A percentile compares a stretch with the other conserved stretches of the same genome.
These are phyloP conservation scores for Onychomys arenicola DNA, from an alignment of 2,797 vertebrate species.

Conservation along the genomic window DNA sequence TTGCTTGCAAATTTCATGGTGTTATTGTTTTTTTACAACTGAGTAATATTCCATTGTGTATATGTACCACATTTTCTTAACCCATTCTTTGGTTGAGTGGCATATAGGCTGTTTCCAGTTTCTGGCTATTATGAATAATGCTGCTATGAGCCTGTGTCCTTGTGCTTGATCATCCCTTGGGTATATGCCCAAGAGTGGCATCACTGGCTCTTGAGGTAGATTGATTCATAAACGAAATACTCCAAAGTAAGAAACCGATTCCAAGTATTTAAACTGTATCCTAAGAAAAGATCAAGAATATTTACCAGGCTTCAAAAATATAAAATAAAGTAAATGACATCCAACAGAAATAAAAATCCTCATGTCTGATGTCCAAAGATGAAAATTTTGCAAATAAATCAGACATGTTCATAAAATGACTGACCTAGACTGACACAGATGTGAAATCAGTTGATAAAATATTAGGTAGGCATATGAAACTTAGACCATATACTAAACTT, in stretches of 20 bases:
- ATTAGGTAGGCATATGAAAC: not conserved
- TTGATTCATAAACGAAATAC: not conserved
- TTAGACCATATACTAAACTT: not conserved
- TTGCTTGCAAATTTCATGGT: no score
- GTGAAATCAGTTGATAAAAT: not conserved
- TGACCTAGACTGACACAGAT: not conserved
- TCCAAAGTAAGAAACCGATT: not conserved
- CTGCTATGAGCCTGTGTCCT: no score
- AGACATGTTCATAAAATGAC: not conserved
- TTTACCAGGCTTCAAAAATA: slow-evolving; percentile 1
- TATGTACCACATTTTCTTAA: no score
- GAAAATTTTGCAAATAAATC: not conserved
- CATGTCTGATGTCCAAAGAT: not conserved
- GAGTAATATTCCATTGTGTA: no score
- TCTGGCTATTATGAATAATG: no score
- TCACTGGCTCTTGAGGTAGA: no score
- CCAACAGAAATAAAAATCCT: not conserved
- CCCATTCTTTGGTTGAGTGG: no score
- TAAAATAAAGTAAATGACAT: not conserved
- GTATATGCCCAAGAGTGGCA: no score
- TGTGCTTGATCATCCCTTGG: no score
- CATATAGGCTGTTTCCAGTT: no score
- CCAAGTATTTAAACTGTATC: not conserved
- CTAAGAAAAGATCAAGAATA: not conserved
- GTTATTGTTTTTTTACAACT: no score